Evolutionary conservation across 1,140 invertebrate species (phyloP), one percentile per base, ranked within the genome.

Genomic region (Drosophila saltans): DNA sequence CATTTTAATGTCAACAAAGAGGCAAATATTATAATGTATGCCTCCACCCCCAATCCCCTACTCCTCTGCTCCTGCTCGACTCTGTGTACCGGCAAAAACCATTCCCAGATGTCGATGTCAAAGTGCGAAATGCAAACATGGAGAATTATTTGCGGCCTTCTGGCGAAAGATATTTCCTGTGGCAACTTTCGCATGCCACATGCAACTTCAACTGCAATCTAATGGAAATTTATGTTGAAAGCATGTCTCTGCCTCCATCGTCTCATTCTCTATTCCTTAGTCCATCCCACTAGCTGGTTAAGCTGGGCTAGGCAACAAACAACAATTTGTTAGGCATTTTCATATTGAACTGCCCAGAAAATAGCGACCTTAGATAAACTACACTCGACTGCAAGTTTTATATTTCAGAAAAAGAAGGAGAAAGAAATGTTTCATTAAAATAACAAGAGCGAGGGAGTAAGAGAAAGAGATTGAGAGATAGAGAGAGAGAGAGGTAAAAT

Each of bases 221-320:
- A 88, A 88, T 88, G 83, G 84, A 88, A 88, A 88, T 88, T 88
- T 88, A 88, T 88, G 84, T 89, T 88, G 83, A 84, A 89, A 83
- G 83, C 83, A 75, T 76, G 82, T 80, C 80, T 75, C 26, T 65
- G 72, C 65, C 64, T 52, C 59, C 69, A 48, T 62, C 69, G 56
- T 62, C 40, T 52, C 28, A 62, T 11, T 45, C 28, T 26, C 28
- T 36, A 48, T 55, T 24, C 2, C 1, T n/a, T 8, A 30, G 30
- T 52, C 40, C 28, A 36, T 36, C 61, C 52, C 56, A 43, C 63
- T 69, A 69, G 58, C 64, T 72, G 62, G 78, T 78, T 81, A 24
- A 52, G 45, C 21, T 52, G 45, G 74, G 57, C 52, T 33, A 33
- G 45, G 57, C 77, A 70, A 63, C 28, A 30, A 69, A 69, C 84